Percentiles rank a stretch among this genome's conserved stretches.
phyloP scores from a whole-genome alignment of 2,888 invertebrate genomes.

The Tetanocera ferruginea region DNA sequence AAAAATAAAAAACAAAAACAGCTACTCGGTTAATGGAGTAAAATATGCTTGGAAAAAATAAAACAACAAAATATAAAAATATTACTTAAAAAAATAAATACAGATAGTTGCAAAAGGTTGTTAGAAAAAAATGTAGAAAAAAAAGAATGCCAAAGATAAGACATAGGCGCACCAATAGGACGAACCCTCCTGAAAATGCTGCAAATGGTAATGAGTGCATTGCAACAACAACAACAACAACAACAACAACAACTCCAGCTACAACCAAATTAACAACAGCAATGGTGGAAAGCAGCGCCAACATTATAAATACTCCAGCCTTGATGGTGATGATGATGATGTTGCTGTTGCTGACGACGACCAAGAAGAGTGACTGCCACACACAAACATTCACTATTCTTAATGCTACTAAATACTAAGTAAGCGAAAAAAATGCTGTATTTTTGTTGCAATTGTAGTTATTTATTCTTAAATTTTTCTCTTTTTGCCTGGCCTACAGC shows the following conservation, averaged over 20 bases:
- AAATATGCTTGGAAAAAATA: background rate
- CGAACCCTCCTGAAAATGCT: background rate
- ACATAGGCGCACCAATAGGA: background rate
- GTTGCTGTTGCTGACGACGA: background rate
- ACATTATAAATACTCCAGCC: slow-evolving; percentile 5
- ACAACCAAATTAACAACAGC: background rate
- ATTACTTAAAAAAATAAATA: background rate
- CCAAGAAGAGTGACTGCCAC: background rate
- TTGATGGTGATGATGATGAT: background rate
- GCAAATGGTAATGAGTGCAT: slow-evolving; percentile 18
- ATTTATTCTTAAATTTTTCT: background rate
- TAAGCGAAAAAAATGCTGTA: background rate
- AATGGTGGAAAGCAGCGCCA: slow-evolving; percentile 18
- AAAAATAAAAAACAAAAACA: no score
- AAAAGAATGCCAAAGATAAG: background rate
- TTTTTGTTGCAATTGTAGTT: background rate
- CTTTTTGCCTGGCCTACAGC: slow-evolving; percentile 14
- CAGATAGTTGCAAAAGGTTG: background rate
- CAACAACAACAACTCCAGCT: background rate
- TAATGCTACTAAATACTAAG: slow-evolving; percentile 16
- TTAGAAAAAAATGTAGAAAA: background rate
- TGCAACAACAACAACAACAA: background rate
- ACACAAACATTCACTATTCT: background rate
- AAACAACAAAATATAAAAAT: background rate
- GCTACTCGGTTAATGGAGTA: slow-evolving; percentile 1